Evolutionary conservation across 2,797 vertebrate species (phyloP), one percentile per base, ranked within the genome.

Genomic region (Sebastes taczanowskii): DNA sequence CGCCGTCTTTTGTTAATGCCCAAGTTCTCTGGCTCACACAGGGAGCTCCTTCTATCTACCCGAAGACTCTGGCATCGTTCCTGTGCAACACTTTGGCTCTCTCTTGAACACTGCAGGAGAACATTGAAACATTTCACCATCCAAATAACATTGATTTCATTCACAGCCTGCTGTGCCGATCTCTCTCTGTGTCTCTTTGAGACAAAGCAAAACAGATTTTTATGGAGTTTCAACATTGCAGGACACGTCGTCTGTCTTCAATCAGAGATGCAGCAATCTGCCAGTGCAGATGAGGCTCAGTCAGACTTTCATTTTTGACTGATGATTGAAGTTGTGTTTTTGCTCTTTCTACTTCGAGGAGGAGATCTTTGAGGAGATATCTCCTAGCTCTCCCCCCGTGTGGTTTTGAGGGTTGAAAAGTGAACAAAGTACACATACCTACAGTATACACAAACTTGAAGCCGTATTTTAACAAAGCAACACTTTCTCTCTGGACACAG

Each of bases 1-100:
- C 38, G 66, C 74, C 65, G 77, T 90, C 78, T 70, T 92, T 91
- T 93, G 89, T 94, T 85, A 79, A 86, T 59, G 68, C 71, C 65
- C 10, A 69, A 91, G 87, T 89, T 89, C 80, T 81, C 80, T 78
- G 82, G 87, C 87, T 86, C 71, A 27, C 66, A 84, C 64, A 59
- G 66, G 52, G 61, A 84, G 70, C 78, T 88, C 78, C 60, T 68
- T 78, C 77, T 82, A 61, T 85, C 83, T 74, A 20, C 82, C 71
- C 82, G 27, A 79, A 86, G 61, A 68, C 77, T 80, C 85, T 90
- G 87, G 86, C 88, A 83, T 69, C 71, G 14, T 65, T 86, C 78
- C 81, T 82, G 23, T 23, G 25, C 68, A 82, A 52, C 11, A 27
- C 82, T 73, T 42, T 74, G 62, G 29, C 35, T 59, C 53, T 32